phyloP scores from a whole-genome alignment of 2,888 invertebrate genomes.

The Philopedon plagiatum region DNA sequence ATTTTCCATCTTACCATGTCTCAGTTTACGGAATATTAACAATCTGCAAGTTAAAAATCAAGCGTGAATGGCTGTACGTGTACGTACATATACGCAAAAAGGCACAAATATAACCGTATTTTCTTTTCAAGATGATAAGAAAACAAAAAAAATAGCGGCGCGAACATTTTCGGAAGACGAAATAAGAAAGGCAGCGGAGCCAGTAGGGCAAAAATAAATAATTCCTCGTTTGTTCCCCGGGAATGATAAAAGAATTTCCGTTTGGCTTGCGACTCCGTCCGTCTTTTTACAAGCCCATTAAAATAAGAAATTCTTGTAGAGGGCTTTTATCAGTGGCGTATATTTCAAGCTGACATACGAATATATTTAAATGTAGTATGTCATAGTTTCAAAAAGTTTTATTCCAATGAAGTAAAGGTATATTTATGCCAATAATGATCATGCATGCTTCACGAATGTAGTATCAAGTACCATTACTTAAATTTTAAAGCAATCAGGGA shows the following conservation, averaged over 20 bases:
- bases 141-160: slow-evolving; percentile 12
- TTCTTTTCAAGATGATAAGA: not conserved
- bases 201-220: slow-evolving; percentile 50
- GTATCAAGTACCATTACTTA: no score
- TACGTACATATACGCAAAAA: not conserved
- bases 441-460: no score
- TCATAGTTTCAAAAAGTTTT: no score
- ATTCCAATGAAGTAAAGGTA: no score
- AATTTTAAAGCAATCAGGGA: no score
- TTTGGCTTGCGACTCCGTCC: slow-evolving; percentile 48
- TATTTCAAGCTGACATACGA: no score
- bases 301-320: slow-evolving; percentile 51
- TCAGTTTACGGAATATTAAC: no score
- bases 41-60: slow-evolving; percentile 1
- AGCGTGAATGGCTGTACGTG: not conserved
- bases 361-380: no score
- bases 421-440: no score
- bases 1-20: no score
- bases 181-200: slow-evolving; percentile 43
- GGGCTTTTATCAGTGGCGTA: slow-evolving; percentile 9
- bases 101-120: slow-evolving; percentile 3
- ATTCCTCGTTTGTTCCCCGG: slow-evolving; percentile 49
- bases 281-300: slow-evolving; percentile 48
- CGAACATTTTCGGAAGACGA: slow-evolving; percentile 36
- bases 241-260: slow-evolving; percentile 52